phyloP scores from a whole-genome alignment of 2,888 invertebrate species.

The Lasioglossum marginatum region DNA sequence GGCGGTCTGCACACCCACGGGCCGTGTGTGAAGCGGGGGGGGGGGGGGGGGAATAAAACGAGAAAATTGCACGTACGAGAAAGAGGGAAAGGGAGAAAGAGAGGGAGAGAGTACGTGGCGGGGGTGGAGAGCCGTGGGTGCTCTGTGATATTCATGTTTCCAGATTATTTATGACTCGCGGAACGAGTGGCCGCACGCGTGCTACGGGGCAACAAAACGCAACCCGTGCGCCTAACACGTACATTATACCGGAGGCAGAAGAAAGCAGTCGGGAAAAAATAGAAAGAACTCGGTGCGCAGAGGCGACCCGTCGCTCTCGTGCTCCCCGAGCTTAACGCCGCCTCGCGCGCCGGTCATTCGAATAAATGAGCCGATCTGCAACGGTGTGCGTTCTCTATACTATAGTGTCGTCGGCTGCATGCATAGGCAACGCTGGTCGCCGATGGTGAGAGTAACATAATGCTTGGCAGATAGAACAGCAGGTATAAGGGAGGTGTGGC shows the following conservation, averaged over 20 bases:
- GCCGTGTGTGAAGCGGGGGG: constrained; percentile 45
- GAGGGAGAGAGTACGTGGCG: constrained; percentile 34
- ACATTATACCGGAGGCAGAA: constrained; percentile 68
- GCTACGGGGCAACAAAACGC: constrained; percentile 69
- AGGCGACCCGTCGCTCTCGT: constrained; percentile 55
- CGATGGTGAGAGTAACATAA: constrained; percentile 71
- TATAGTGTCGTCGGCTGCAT: not conserved
- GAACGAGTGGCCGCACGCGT: constrained; percentile 79
- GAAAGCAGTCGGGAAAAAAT: constrained; percentile 65
- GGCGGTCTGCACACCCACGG: constrained; percentile 25
- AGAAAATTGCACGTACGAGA: constrained; percentile 7
- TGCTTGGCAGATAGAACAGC: constrained; percentile 73
- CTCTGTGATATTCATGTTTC: constrained; percentile 79
- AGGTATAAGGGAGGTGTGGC: constrained; percentile 77
- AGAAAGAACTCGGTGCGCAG: constrained; percentile 56
- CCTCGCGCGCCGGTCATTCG: constrained; percentile 47
- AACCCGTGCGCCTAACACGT: constrained; percentile 77
- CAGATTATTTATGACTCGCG: constrained; percentile 78
- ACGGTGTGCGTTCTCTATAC: not conserved
- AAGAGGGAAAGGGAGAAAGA: constrained; percentile 31
- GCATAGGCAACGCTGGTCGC: constrained; percentile 37
- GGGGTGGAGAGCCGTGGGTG: constrained; percentile 59
- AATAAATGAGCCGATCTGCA: constrained; percentile 64
- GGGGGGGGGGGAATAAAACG: constrained; percentile 19
- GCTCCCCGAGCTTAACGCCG: constrained; percentile 60